Conservation (phyloP, 2,888 invertebrate species). For the Zootermopsis nevadensis region DNA sequence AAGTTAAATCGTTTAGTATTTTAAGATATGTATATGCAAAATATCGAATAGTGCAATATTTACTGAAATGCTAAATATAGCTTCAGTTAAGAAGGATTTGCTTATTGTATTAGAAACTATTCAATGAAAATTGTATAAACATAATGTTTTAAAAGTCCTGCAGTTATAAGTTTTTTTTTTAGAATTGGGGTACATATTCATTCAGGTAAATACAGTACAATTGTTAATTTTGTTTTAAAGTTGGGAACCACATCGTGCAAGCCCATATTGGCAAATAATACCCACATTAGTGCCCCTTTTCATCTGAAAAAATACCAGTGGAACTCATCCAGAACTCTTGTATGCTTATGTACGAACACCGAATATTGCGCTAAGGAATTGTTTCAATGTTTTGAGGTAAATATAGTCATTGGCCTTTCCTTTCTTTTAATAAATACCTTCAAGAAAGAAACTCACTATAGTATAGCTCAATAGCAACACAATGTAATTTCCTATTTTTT, state of each 20-base stretch:
- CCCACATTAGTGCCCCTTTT: background rate
- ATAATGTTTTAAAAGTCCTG: no score
- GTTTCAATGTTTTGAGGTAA: constrained; percentile 17
- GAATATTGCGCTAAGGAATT: background rate
- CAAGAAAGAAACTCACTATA: background rate
- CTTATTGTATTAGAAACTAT: no score
- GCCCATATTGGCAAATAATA: background rate
- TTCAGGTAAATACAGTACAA: no score
- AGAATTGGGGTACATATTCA: no score
- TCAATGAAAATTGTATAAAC: no score
- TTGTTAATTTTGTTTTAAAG: background rate
- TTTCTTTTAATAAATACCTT: background rate
- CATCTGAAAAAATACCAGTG: constrained; percentile 19
- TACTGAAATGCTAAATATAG: no score
- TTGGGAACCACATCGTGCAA: constrained; percentile 8
- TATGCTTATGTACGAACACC: constrained; percentile 17
- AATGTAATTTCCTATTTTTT: constrained; percentile 4
- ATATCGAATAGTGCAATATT: no score
- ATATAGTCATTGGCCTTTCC: background rate
- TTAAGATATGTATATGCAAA: no score
- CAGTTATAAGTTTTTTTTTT: no score
- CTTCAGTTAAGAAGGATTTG: no score
- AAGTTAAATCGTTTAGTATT: no score
- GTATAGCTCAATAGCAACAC: background rate
- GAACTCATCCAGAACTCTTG: background rate